Evolutionary conservation across 2,797 vertebrate genomes (phyloP).

Genomic region (Argyrosomus regius): DNA sequence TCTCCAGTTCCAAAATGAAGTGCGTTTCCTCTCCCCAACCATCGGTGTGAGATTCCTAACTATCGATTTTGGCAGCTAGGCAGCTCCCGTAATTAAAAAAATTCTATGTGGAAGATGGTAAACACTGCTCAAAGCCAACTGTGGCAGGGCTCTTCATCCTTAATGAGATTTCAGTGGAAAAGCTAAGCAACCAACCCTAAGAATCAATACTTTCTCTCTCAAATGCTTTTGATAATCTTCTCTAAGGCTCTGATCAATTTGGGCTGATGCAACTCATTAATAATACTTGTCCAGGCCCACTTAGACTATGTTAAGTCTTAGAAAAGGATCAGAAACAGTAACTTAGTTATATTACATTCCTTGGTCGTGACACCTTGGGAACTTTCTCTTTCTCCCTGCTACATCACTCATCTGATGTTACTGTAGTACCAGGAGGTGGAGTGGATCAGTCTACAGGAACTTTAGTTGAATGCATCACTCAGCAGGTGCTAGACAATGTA

Average conservation of each 20-base stretch:
- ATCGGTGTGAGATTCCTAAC: conserved; percentile 65
- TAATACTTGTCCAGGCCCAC: conserved; percentile 70
- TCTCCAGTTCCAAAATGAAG: conserved; percentile 53
- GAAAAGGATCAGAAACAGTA: conserved; percentile 62
- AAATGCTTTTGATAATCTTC: conserved; percentile 85
- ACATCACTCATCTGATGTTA: conserved; percentile 35
- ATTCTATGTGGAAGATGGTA: conserved; percentile 80
- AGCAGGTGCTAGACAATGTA: conserved; percentile 44
- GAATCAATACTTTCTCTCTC: conserved; percentile 80
- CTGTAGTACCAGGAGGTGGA: conserved; percentile 3
- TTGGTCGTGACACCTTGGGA: conserved; percentile 32
- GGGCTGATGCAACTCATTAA: conserved; percentile 79
- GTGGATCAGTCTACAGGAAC: conserved; percentile 27
- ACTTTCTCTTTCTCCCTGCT: conserved; percentile 6
- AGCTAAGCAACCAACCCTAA: conserved; percentile 75
- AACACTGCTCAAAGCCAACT: conserved; percentile 82
- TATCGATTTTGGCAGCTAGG: conserved; percentile 78
- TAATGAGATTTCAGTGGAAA: conserved; percentile 84
- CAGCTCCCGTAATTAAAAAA: conserved; percentile 81
- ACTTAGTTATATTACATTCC: conserved; percentile 47
- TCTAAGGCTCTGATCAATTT: conserved; percentile 80
- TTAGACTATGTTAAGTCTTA: conserved; percentile 65
- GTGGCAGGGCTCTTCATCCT: conserved; percentile 75
- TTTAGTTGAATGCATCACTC: conserved; percentile 34
- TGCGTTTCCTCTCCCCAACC: conserved; percentile 54